Percentiles rank a stretch among this genome's conserved stretches.
Conservation (phyloP, 2,797 vertebrate genomes). For the Pangasius mekongensis region DNA sequence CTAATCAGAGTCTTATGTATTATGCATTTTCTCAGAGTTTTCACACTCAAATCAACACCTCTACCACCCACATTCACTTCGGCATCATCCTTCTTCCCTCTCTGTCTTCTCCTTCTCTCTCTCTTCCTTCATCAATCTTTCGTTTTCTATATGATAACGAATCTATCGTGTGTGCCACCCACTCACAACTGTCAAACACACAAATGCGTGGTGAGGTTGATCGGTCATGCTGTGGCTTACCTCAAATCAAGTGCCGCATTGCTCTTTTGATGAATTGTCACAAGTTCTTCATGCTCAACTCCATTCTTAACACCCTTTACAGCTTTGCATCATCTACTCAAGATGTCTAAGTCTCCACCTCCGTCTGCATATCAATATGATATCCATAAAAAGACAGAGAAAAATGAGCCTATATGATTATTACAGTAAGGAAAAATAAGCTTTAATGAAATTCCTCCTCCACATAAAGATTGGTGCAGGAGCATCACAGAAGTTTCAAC, state of each 20-base stretch:
- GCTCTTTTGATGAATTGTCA: slow-evolving; percentile 23
- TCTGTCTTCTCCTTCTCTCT: slow-evolving; percentile 19
- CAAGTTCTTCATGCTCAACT: neutral
- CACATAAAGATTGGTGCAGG: neutral
- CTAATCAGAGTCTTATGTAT: slow-evolving; percentile 31
- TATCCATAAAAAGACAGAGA: neutral
- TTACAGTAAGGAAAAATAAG: neutral
- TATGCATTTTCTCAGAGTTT: slow-evolving; percentile 38
- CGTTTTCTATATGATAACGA: slow-evolving; percentile 18
- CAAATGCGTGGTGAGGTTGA: neutral
- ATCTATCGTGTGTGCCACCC: neutral
- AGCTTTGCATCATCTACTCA: slow-evolving; percentile 13
- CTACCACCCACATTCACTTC: slow-evolving; percentile 39
- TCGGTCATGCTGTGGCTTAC: neutral
- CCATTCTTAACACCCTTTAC: neutral
- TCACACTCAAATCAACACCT: slow-evolving; percentile 52
- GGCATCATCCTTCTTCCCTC: slow-evolving; percentile 1
- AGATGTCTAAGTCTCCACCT: neutral
- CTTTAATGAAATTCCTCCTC: slow-evolving; percentile 34
- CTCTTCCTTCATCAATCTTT: slow-evolving; percentile 1
- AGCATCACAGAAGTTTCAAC: neutral
- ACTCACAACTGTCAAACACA: neutral
- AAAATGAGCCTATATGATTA: neutral
- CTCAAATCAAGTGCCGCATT: neutral
- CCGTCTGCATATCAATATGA: slow-evolving; percentile 11